phyloP scores from a whole-genome alignment of 2,113 vertebrate species.

The Lonchura striata region DNA sequence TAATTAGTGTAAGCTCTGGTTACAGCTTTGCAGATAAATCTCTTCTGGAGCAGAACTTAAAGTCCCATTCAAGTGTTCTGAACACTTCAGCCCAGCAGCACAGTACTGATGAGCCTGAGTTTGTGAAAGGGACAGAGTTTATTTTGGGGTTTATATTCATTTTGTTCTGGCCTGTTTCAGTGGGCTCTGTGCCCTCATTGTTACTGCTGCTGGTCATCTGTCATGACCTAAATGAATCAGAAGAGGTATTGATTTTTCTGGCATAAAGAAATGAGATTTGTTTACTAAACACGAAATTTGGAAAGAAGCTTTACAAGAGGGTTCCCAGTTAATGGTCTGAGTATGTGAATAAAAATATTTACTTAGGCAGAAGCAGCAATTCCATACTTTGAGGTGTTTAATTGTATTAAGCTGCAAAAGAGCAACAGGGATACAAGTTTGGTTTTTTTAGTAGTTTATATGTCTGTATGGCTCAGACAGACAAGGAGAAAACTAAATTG shows the following conservation, averaged over 20 bases:
- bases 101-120: not conserved
- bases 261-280: not conserved
- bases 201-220: not conserved
- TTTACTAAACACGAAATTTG: not conserved
- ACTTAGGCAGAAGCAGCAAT: not conserved
- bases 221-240: not conserved
- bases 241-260: not conserved
- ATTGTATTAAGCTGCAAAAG: not conserved
- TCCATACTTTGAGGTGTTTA: not conserved
- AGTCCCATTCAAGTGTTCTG: not conserved
- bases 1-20: constrained; percentile 47
- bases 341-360: not conserved
- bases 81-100: not conserved
- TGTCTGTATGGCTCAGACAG: not conserved
- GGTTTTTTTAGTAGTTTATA: not conserved
- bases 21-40: constrained; percentile 61
- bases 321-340: not conserved
- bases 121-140: not conserved
- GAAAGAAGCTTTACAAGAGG: not conserved
- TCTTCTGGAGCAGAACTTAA: constrained; percentile 19
- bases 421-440: not conserved
- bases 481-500: not conserved
- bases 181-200: not conserved
- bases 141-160: not conserved
- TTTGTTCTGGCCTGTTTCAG: not conserved